Evolutionary conservation across 2,113 vertebrate genomes (phyloP), one percentile per base, ranked within the genome.

Genomic region (Gadus chalcogrammus): DNA sequence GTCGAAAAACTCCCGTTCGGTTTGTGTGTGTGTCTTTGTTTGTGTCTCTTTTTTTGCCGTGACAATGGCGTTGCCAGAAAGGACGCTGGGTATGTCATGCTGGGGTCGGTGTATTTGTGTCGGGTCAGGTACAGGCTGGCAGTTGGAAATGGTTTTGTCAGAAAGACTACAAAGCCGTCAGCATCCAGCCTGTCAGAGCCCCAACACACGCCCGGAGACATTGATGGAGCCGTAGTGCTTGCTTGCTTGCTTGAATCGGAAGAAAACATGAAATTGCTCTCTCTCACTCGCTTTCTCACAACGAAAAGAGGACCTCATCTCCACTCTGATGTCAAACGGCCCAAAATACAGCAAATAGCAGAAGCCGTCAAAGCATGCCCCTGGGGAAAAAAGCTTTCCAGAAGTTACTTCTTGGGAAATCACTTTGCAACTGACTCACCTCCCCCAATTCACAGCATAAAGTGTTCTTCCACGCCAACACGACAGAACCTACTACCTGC

Each of bases 141-240:
- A 48, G 42, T 13, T 73, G 77, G 78, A 83, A 88, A 86, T 84
- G 85, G 86, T 84, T 66, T 86, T 82, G 80, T 85, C 87, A 77
- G 79, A 70, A 80, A 85, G 78, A 68, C 67, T 28, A 65, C 75
- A 84, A 88, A 87, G 76, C 73, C 73, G 75, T 68, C 67, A 63
- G 17, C 66, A 63, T 61, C 72, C 72, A 56, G 67, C 62, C 81
- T 69, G 80, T 84, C 73, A 69, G 64, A 73, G 76, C 83, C 80
- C 56, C 78, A 81, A 82, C 85, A 77, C n/a, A 59, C 15, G 66
- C 70, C 16, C 56, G 3, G 58, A 18, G 53, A 16, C 6, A 35
- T 35, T 67, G 71, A 75, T 52, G 78, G 72, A 13, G 48, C 65
- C 52, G n/a, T 62, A 16, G 62, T 64, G 62, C 53, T 35, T 35